Conservation (phyloP, 2,113 vertebrate genomes). For the Lota lota region DNA sequence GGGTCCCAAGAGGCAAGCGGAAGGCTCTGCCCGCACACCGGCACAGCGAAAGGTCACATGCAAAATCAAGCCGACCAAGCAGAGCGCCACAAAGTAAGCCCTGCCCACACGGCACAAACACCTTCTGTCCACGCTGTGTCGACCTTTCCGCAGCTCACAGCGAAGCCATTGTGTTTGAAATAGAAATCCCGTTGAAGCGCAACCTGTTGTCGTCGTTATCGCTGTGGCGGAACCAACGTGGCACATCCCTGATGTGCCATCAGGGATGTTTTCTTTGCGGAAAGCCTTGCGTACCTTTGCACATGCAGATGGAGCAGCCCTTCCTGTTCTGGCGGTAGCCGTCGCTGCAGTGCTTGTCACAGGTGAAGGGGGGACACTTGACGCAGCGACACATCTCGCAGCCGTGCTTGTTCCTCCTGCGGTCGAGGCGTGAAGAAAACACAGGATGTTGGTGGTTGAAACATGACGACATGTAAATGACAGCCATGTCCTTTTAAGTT, state of each 20-base stretch:
- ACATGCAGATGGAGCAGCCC: slow-evolving; percentile 77
- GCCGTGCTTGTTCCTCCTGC: slow-evolving; percentile 80
- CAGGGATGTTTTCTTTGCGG: not conserved
- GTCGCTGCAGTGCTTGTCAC: slow-evolving; percentile 71
- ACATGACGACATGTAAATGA: too few species aligned
- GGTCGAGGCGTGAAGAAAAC: not conserved
- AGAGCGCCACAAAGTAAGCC: slow-evolving; percentile 30
- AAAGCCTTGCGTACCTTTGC: slow-evolving; percentile 64
- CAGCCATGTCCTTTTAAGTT: not conserved
- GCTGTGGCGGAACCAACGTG: slow-evolving; percentile 3
- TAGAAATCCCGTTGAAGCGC: not conserved
- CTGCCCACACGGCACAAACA: not conserved
- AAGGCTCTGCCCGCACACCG: slow-evolving; percentile 13
- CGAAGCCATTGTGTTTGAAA: not conserved
- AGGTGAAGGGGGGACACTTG: slow-evolving; percentile 78
- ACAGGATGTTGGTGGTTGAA: not conserved
- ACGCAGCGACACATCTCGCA: slow-evolving; percentile 82
- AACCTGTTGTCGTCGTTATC: not conserved
- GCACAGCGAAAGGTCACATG: slow-evolving; percentile 45
- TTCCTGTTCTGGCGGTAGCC: slow-evolving; percentile 76
- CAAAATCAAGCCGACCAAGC: slow-evolving; percentile 35
- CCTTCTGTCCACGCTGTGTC: not conserved
- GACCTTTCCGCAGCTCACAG: not conserved
- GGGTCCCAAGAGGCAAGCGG: slow-evolving; percentile 37
- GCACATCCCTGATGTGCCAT: too few species aligned